Evolutionary conservation across 2,797 vertebrate species (phyloP).

Genomic region (Glyptemys insculpta): DNA sequence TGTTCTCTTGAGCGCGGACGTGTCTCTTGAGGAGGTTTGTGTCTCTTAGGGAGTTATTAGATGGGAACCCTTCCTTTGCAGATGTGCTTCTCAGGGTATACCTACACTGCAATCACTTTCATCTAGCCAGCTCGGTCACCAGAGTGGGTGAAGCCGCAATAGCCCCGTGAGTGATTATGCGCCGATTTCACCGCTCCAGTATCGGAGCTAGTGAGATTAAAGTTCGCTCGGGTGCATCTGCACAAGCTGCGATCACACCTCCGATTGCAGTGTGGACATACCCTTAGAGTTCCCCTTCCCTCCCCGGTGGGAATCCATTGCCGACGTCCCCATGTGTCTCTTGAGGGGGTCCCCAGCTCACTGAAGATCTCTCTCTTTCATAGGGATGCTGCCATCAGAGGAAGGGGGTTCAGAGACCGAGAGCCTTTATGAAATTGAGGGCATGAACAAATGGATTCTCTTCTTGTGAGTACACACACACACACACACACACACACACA

Average conservation of each 20-base stretch:
- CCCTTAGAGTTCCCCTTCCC: not conserved
- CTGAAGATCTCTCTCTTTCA: not conserved
- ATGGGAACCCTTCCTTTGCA: no score
- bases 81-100: no score
- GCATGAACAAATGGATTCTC: conserved; percentile 90
- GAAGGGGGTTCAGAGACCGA: conserved; percentile 91
- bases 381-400: conserved; percentile 91
- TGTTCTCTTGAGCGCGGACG: no score
- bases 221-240: not conserved
- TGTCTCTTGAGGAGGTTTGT: no score
- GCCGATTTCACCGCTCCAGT: no score
- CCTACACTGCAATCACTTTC: not conserved
- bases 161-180: not conserved
- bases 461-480: conserved; percentile 89
- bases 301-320: not conserved
- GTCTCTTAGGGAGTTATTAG: no score
- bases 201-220: not conserved
- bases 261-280: not conserved
- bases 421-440: conserved; percentile 92
- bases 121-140: not conserved
- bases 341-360: no score
- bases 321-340: not conserved
- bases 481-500: not conserved
- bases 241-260: not conserved
- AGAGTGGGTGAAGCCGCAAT: not conserved